Evolutionary conservation across 2,888 invertebrate genomes (phyloP).

Genomic region (Habrosyne pyritoides): DNA sequence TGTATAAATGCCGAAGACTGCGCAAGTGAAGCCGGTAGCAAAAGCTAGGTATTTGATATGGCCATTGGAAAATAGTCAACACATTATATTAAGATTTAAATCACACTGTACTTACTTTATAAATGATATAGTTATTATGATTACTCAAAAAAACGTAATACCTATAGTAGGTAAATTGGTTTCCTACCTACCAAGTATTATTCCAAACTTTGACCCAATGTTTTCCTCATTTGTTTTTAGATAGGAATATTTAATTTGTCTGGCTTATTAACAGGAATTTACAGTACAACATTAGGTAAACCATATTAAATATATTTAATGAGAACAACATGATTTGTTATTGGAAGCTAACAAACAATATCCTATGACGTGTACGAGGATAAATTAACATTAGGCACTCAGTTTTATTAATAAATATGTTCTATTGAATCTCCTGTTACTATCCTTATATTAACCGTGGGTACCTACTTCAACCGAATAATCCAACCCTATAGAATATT

Average conservation of each 20-base stretch:
- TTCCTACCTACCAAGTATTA: too few species aligned
- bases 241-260: background rate
- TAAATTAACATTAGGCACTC: background rate
- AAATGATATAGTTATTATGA: too few species aligned
- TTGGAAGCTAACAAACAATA: background rate
- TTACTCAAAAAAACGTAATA: too few species aligned
- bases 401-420: background rate
- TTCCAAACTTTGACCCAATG: background rate
- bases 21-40: too few species aligned
- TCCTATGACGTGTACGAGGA: background rate
- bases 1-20: too few species aligned
- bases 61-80: too few species aligned
- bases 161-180: too few species aligned
- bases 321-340: background rate
- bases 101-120: too few species aligned
- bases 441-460: background rate
- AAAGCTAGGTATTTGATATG: too few species aligned
- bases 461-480: conserved; percentile 10
- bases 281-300: background rate
- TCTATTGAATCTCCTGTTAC: background rate
- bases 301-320: background rate
- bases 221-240: background rate
- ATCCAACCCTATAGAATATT: conserved; percentile 26
- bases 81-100: too few species aligned
- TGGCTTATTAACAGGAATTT: background rate